Evolutionary conservation across 2,113 vertebrate species (phyloP).

Genomic region (Forbesichthys papilliferus): DNA sequence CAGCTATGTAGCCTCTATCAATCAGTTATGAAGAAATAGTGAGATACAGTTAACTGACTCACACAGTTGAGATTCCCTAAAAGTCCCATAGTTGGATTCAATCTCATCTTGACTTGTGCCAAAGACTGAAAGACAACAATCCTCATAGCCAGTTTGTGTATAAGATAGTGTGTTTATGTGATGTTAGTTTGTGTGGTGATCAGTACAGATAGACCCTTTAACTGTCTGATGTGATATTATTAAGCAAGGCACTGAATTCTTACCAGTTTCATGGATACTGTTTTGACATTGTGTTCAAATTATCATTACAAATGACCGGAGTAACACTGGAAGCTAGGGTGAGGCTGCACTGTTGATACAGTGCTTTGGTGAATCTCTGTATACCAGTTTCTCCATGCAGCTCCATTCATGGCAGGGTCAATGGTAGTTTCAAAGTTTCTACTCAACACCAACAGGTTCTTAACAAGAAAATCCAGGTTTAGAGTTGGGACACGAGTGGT

Average conservation of each 20-base stretch:
- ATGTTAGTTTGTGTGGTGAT: neutral
- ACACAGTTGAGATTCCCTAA: neutral
- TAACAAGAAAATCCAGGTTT: neutral
- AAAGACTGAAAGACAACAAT: too few species aligned
- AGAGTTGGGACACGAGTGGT: neutral
- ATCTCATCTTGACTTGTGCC: neutral
- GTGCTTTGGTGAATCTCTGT: neutral
- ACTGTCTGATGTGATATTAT: neutral
- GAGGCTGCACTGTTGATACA: neutral
- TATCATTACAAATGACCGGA: neutral
- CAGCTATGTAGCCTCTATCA: constrained; percentile 9
- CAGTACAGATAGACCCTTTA: neutral
- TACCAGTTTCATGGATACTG: neutral
- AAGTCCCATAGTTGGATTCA: neutral
- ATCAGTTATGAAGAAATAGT: neutral
- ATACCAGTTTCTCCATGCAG: constrained; percentile 5
- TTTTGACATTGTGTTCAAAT: constrained; percentile 11
- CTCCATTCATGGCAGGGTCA: neutral
- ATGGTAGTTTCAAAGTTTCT: neutral
- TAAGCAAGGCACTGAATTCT: neutral
- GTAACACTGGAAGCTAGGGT: neutral
- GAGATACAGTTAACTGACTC: neutral
- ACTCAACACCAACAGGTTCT: neutral
- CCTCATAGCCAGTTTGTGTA: neutral
- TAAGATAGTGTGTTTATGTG: neutral